Evolutionary conservation across 1,140 invertebrate species (phyloP).

Genomic region (Eciton burchellii): DNA sequence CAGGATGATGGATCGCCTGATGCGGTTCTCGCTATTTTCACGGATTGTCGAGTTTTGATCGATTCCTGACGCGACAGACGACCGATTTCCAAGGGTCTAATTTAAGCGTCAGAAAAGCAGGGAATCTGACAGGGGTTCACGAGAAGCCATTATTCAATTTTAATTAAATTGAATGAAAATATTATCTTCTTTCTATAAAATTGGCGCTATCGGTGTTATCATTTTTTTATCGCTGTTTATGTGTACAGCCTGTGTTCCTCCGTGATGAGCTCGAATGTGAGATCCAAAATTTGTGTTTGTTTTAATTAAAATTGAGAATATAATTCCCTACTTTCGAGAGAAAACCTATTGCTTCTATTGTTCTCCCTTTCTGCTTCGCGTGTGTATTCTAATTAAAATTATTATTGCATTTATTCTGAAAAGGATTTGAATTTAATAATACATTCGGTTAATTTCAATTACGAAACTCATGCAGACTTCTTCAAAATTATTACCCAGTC

Average conservation of each 20-base stretch:
- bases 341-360: not conserved
- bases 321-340: not conserved
- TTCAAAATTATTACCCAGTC: not conserved
- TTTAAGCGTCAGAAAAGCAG: slow-evolving; percentile 14
- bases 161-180: slow-evolving; percentile 11
- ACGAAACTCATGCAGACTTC: not conserved
- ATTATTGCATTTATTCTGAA: not conserved
- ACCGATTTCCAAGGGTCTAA: slow-evolving; percentile 23
- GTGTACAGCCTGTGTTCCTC: not conserved
- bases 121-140: not conserved
- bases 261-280: not conserved
- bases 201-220: not conserved
- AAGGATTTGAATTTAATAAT: slow-evolving; percentile 1
- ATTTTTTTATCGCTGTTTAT: not conserved
- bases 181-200: not conserved
- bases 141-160: slow-evolving; percentile 9
- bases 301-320: not conserved
- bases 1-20: slow-evolving; percentile 39
- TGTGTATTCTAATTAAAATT: not conserved
- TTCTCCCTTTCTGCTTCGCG: not conserved
- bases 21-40: slow-evolving; percentile 35
- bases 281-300: slow-evolving; percentile 3
- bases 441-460: not conserved
- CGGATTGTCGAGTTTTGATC: slow-evolving; percentile 10
- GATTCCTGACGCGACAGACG: not conserved